Conservation (phyloP, 1,140 invertebrate species). For the Dreissena polymorpha region DNA sequence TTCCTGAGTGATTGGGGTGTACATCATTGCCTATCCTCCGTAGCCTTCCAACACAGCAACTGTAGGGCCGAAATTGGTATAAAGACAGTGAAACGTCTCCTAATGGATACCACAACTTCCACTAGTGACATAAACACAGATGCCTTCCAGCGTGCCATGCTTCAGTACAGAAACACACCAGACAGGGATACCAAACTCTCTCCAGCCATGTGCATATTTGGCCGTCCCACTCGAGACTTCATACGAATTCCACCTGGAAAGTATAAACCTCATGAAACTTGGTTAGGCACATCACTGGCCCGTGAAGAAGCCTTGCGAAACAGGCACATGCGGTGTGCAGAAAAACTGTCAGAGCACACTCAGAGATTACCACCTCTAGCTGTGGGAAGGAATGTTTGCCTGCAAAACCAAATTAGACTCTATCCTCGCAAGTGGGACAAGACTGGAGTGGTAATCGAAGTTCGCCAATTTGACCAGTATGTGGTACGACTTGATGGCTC, state of each 20-base stretch:
- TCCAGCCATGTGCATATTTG: constrained; percentile 52
- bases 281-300: constrained; percentile 44
- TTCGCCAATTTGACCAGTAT: constrained; percentile 62
- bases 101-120: constrained; percentile 48
- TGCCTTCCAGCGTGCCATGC: constrained; percentile 55
- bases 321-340: constrained; percentile 54
- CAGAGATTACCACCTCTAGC: constrained; percentile 41
- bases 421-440: constrained; percentile 62
- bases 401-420: constrained; percentile 61
- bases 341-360: constrained; percentile 58
- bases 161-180: constrained; percentile 63
- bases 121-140: constrained; percentile 57
- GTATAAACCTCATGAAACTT: constrained; percentile 60
- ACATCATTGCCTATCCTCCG: constrained; percentile 54
- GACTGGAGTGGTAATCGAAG: constrained; percentile 52
- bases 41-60: constrained; percentile 52
- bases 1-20: constrained; percentile 57
- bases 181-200: constrained; percentile 60
- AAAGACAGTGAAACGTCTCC: constrained; percentile 57
- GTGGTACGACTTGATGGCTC: constrained; percentile 57
- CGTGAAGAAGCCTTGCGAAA: constrained; percentile 58
- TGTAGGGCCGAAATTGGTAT: constrained; percentile 55
- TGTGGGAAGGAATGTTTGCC: constrained; percentile 56
- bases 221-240: constrained; percentile 54
- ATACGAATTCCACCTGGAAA: constrained; percentile 59